A percentile compares a stretch with the other conserved stretches of the same genome.
These are phyloP conservation scores for Ypsolopha scabrella DNA, from an alignment of 2,888 invertebrate species.

Conservation along the genomic window DNA sequence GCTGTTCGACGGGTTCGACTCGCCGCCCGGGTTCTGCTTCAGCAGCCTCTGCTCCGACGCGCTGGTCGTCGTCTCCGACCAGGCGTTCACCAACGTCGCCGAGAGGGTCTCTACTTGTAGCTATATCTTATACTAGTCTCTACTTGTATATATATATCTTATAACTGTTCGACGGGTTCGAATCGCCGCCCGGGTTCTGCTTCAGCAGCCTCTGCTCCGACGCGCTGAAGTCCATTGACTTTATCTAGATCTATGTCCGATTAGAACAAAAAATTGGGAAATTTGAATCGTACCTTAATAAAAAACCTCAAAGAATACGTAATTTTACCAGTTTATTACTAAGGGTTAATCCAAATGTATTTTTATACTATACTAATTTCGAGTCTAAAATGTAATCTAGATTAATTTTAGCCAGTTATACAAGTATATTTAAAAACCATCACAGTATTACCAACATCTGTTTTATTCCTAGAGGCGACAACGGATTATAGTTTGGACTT, in stretches of 20 bases:
- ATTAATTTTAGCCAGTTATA: no score
- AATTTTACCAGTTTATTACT: no score
- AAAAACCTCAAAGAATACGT: neutral
- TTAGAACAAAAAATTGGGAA: neutral
- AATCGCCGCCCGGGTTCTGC: constrained; percentile 90
- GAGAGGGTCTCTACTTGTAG: constrained; percentile 62
- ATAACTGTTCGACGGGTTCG: constrained; percentile 85
- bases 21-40: constrained; percentile 93
- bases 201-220: constrained; percentile 86
- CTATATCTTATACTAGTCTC: neutral
- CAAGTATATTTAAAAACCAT: no score
- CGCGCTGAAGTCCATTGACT: no score
- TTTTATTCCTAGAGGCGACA: no score
- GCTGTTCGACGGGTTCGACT: constrained; percentile 82
- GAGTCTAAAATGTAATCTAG: no score
- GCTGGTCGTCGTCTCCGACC: constrained; percentile 79
- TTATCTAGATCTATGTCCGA: no score
- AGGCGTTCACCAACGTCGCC: constrained; percentile 82
- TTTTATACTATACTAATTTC: no score
- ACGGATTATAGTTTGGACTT: no score
- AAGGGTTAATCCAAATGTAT: no score
- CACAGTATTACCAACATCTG: no score
- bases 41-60: constrained; percentile 83
- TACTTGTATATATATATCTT: neutral
- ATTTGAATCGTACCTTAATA: neutral